phyloP scores from a whole-genome alignment of 2,113 vertebrate genomes.

The Sarotherodon lohbergeri region DNA sequence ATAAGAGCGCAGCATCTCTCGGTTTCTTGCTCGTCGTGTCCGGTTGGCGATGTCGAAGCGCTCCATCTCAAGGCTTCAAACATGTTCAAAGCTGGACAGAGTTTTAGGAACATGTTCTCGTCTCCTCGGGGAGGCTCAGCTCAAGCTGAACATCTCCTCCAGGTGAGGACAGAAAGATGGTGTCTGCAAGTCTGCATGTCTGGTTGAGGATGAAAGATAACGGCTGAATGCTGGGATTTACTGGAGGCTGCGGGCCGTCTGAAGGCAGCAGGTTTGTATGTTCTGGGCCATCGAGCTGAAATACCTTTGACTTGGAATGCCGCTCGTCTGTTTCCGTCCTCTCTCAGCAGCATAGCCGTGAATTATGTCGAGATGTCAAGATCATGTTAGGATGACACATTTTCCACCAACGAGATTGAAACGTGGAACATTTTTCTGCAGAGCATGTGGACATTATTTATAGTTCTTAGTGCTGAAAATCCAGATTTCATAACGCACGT shows the following conservation, averaged over 20 bases:
- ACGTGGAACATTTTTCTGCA: not conserved
- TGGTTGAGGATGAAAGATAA: not conserved
- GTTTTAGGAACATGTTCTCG: not conserved
- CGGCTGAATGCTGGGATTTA: not conserved
- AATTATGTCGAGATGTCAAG: not conserved
- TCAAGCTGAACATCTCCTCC: not conserved
- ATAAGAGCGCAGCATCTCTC: not conserved
- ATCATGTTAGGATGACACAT: not conserved
- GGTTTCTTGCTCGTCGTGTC: not conserved
- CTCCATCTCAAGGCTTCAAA: not conserved
- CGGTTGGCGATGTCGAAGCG: fast-evolving
- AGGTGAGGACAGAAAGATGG: not conserved
- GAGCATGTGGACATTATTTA: not conserved
- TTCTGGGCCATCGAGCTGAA: not conserved
- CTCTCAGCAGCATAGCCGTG: not conserved
- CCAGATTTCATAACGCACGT: not conserved
- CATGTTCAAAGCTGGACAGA: not conserved
- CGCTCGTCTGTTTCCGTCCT: not conserved
- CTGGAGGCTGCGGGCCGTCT: not conserved
- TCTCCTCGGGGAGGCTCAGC: not conserved
- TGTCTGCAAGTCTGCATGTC: not conserved
- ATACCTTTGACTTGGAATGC: not conserved
- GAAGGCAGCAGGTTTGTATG: not conserved
- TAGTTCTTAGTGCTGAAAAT: not conserved
- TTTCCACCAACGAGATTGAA: not conserved